These are phyloP conservation scores for Morpho achilles DNA, from an alignment of 2,888 invertebrate genomes.

Conservation along the genomic window DNA sequence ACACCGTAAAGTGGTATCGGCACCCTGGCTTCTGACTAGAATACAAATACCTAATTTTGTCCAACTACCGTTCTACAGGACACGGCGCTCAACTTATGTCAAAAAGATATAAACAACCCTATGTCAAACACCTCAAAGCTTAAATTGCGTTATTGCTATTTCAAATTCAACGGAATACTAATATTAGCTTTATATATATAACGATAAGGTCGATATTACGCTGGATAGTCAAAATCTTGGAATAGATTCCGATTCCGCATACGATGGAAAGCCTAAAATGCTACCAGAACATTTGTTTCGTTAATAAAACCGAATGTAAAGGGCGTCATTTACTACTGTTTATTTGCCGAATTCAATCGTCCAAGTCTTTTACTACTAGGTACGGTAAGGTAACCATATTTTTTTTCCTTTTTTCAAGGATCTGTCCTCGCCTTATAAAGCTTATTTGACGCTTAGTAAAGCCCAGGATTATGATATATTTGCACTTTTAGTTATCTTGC, in stretches of 20 bases:
- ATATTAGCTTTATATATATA: background rate
- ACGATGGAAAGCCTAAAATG: conserved; percentile 14
- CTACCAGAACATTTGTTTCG: conserved; percentile 18
- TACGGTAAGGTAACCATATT: too few relatives aligned
- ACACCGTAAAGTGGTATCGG: conserved; percentile 23
- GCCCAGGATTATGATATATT: too few relatives aligned
- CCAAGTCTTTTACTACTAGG: too few relatives aligned
- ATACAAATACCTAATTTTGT: conserved; percentile 21
- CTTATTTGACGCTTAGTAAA: too few relatives aligned
- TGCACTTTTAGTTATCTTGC: too few relatives aligned
- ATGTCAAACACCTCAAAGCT: conserved; percentile 17
- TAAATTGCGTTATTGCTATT: conserved; percentile 7
- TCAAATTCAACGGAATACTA: background rate
- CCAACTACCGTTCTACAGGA: conserved; percentile 15
- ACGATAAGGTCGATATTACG: conserved; percentile 5
- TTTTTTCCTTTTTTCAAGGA: too few relatives aligned
- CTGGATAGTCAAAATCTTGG: background rate
- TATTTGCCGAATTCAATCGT: background rate
- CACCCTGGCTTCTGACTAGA: conserved; percentile 17
- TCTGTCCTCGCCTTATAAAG: too few relatives aligned
- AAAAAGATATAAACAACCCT: conserved; percentile 7
- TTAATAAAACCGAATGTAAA: conserved; percentile 13
- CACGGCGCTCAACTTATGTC: conserved; percentile 4
- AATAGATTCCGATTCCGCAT: conserved; percentile 15
- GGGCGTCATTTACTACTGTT: conserved; percentile 6